phyloP scores from a whole-genome alignment of 2,888 invertebrate species.

The Bimastos eiseni region DNA sequence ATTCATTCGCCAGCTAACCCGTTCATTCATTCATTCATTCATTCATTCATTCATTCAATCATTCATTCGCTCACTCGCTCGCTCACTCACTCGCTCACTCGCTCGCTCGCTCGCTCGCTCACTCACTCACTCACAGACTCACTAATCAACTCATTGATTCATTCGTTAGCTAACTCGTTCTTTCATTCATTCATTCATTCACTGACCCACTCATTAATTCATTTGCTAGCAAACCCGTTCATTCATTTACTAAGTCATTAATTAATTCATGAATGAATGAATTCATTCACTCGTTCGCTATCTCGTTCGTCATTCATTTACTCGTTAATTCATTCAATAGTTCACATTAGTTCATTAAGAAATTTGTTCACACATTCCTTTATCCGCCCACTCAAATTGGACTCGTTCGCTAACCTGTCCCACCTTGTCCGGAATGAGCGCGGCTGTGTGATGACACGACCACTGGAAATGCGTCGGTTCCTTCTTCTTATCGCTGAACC shows the following conservation, averaged over 20 bases:
- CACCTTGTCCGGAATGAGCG: not conserved
- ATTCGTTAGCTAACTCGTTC: too few species aligned
- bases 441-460: slow-evolving; percentile 23
- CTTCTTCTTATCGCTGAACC: slow-evolving; percentile 24
- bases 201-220: not conserved
- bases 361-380: not conserved
- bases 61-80: not conserved
- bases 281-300: not conserved
- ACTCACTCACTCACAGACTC: too few species aligned
- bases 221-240: not conserved
- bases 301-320: not conserved
- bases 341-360: not conserved
- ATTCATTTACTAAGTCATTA: not conserved
- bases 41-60: too few species aligned
- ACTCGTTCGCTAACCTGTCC: not conserved
- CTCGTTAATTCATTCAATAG: not conserved
- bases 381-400: not conserved
- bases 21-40: not conserved
- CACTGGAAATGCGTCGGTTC: slow-evolving; percentile 45
- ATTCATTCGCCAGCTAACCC: not conserved
- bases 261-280: not conserved
- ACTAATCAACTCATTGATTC: not conserved
- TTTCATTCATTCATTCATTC: not conserved
- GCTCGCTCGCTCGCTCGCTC: too few species aligned
- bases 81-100: not conserved